Percentiles rank a stretch among this genome's conserved stretches.
phyloP scores from a whole-genome alignment of 2,113 vertebrate genomes.

The Pongo pygmaeus region DNA sequence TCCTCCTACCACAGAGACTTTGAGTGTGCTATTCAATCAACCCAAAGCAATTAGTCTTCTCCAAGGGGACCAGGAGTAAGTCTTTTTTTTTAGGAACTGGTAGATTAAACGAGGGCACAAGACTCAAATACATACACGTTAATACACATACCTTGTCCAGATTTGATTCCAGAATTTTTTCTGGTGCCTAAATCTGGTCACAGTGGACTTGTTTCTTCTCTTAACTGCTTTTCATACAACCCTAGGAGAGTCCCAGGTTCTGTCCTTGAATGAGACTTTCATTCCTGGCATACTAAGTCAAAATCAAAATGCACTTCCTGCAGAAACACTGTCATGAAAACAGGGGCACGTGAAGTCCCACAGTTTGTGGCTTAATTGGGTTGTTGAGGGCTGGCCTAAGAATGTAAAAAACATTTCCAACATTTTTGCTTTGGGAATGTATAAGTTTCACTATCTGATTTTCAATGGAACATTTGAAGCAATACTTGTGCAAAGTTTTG shows the following conservation, averaged over 20 bases:
- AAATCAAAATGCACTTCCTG: neutral
- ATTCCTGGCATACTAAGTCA: neutral
- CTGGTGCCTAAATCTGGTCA: neutral
- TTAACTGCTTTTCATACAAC: neutral
- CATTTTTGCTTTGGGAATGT: neutral
- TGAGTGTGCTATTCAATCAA: neutral
- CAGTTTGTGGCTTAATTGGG: neutral
- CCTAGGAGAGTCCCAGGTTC: neutral
- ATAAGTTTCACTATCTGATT: neutral
- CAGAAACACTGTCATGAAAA: neutral
- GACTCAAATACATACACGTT: neutral
- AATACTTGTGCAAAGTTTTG: neutral
- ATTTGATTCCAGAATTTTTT: neutral
- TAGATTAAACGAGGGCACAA: neutral
- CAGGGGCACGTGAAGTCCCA: neutral
- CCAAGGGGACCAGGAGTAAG: accelerated
- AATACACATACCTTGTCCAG: neutral
- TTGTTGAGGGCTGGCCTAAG: neutral
- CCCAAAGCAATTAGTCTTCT: neutral
- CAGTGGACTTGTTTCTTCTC: neutral
- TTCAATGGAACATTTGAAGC: neutral
- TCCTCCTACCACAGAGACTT: neutral
- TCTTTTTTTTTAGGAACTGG: neutral
- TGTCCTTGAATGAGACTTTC: neutral
- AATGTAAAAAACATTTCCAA: neutral